These are phyloP conservation scores for Oryzias sinensis DNA, from an alignment of 2,797 vertebrate species.

Conservation along the genomic window DNA sequence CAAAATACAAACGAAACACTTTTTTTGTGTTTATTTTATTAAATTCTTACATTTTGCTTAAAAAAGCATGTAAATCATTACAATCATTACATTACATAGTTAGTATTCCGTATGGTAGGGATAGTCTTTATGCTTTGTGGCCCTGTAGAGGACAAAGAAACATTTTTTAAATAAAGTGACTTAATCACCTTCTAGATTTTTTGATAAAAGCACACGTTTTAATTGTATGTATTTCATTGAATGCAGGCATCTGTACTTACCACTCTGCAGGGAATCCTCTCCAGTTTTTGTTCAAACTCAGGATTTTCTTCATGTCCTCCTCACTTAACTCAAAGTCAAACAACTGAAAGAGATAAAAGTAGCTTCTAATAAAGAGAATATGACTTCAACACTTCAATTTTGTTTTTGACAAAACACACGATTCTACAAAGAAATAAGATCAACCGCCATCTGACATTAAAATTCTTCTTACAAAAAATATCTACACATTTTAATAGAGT, in stretches of 20 bases:
- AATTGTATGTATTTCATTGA: neutral
- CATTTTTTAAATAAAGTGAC: neutral
- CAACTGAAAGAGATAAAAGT: conserved; percentile 67
- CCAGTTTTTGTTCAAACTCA: conserved; percentile 78
- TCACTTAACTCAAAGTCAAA: conserved; percentile 85
- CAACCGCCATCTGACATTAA: too few relatives aligned
- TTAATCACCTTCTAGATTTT: too few relatives aligned
- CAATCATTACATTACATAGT: conserved; percentile 3
- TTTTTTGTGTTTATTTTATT: too few relatives aligned
- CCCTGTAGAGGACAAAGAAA: conserved; percentile 52
- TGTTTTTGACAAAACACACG: too few relatives aligned
- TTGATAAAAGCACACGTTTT: too few relatives aligned
- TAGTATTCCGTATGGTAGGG: conserved; percentile 66
- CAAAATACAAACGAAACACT: too few relatives aligned
- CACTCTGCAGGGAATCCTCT: conserved; percentile 64
- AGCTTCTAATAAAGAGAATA: neutral
- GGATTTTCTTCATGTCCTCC: conserved; percentile 80
- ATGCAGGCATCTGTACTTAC: conserved; percentile 56
- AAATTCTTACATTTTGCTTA: too few relatives aligned
- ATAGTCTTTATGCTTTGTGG: conserved; percentile 69
- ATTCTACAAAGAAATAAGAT: too few relatives aligned
- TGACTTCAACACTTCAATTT: too few relatives aligned
- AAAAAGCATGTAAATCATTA: too few relatives aligned
- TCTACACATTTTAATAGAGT: too few relatives aligned
- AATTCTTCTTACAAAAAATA: too few relatives aligned